Evolutionary conservation across 2,797 vertebrate genomes (phyloP).

Genomic region (Manis crassicaudata): DNA sequence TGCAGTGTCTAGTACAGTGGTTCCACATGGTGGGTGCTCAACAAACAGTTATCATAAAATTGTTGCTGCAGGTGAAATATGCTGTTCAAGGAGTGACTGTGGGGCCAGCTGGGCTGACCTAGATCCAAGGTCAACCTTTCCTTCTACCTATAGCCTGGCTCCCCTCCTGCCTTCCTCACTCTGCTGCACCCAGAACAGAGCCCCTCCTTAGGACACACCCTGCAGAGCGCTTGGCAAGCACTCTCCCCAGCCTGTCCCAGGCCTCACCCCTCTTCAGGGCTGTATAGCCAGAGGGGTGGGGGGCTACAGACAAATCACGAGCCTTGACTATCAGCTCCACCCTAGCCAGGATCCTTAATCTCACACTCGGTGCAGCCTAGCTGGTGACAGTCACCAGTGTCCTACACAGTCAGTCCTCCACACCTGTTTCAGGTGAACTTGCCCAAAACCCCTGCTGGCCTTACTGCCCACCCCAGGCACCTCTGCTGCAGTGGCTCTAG

Average conservation of each 20-base stretch:
- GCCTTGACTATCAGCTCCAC: background rate
- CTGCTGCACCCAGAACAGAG: slow-evolving; percentile 20
- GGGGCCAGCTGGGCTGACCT: background rate
- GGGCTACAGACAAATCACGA: background rate
- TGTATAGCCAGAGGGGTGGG: background rate
- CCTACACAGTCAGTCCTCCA: background rate
- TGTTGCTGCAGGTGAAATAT: background rate
- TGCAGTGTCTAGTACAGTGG: background rate
- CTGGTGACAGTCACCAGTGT: background rate
- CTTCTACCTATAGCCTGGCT: background rate
- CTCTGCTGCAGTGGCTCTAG: background rate
- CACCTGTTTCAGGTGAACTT: background rate
- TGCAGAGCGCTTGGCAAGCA: background rate
- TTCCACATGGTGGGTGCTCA: background rate
- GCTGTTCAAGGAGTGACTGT: background rate
- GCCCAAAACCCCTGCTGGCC: background rate
- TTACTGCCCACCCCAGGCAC: background rate
- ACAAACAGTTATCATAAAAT: background rate
- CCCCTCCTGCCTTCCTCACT: background rate
- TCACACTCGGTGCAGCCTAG: background rate
- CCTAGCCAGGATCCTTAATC: background rate
- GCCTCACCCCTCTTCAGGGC: slow-evolving; percentile 20
- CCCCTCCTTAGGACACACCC: background rate
- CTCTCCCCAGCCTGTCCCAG: background rate
- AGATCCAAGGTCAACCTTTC: background rate